Evolutionary conservation across 2,888 invertebrate species (phyloP).

Genomic region (Schrankia costaestrigalis): DNA sequence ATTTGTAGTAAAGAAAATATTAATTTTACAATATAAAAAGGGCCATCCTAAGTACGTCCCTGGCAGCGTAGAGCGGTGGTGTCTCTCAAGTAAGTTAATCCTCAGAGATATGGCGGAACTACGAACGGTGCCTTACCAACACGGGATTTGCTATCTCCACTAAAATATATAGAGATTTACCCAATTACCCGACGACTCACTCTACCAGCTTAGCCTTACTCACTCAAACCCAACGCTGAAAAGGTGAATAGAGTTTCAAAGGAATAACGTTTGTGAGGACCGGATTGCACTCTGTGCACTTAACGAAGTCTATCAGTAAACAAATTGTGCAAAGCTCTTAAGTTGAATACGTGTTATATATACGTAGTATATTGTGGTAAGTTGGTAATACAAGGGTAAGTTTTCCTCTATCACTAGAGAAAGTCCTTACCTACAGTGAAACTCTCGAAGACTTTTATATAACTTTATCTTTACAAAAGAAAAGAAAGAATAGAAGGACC

Average conservation of each 20-base stretch:
- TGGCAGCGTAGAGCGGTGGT: conserved; percentile 15
- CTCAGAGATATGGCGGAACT: conserved; percentile 28
- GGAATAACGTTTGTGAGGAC: conserved; percentile 3
- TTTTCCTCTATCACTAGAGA: too few relatives aligned
- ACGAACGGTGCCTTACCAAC: conserved; percentile 19
- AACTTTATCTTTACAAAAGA: too few relatives aligned
- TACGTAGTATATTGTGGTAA: too few relatives aligned
- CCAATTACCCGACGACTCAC: conserved; percentile 27
- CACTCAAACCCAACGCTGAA: conserved; percentile 6
- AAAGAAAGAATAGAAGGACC: too few relatives aligned
- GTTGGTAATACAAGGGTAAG: too few relatives aligned
- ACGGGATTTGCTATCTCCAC: conserved; percentile 30
- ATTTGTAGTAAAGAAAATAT: too few relatives aligned
- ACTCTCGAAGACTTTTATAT: too few relatives aligned
- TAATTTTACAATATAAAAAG: too few relatives aligned
- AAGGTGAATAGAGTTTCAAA: conserved; percentile 25
- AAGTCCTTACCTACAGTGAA: too few relatives aligned
- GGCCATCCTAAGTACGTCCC: conserved; percentile 15
- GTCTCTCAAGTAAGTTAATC: conserved; percentile 32
- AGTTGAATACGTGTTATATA: too few relatives aligned
- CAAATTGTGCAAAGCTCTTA: too few relatives aligned
- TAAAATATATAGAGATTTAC: conserved; percentile 21
- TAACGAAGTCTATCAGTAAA: conserved; percentile 1
- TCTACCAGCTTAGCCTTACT: conserved; percentile 4
- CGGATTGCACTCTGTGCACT: background rate